Evolutionary conservation across 2,113 vertebrate genomes (phyloP).

Genomic region (Tetraodon nigroviridis): DNA sequence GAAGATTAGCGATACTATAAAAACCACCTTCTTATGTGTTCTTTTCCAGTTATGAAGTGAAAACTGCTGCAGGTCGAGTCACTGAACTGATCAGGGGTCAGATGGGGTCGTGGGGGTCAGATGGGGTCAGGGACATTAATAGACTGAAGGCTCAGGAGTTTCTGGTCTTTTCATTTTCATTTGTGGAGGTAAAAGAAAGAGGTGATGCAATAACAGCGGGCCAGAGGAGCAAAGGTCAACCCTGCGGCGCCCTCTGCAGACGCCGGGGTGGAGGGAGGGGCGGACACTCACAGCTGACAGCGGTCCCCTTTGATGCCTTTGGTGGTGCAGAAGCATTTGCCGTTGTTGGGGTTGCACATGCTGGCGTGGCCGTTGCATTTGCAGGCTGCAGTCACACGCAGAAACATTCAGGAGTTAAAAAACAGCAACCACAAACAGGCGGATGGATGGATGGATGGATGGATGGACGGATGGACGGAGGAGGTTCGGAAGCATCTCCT

Average conservation of each 20-base stretch:
- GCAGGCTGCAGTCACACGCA: constrained; percentile 77
- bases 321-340: constrained; percentile 98
- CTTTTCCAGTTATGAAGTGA: too few relatives aligned
- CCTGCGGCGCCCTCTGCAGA: too few relatives aligned
- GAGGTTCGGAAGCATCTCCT: too few relatives aligned
- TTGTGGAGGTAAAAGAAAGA: too few relatives aligned
- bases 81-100: too few relatives aligned
- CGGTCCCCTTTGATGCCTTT: constrained; percentile 98
- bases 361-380: constrained; percentile 96
- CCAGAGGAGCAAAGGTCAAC: not conserved
- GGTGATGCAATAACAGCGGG: too few relatives aligned
- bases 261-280: not conserved
- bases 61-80: too few relatives aligned
- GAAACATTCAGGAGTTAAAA: not conserved
- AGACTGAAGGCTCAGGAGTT: not conserved
- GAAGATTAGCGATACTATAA: not conserved
- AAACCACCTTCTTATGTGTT: not conserved
- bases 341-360: constrained; percentile 89
- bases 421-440: not conserved
- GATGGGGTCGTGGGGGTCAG: too few relatives aligned
- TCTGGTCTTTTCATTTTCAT: too few relatives aligned
- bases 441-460: too few relatives aligned
- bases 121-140: not conserved
- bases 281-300: constrained; percentile 65
- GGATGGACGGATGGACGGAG: too few relatives aligned